Evolutionary conservation across 2,888 invertebrate genomes (phyloP), one percentile per base, ranked within the genome.

Genomic region (Gastrophysa polygoni): DNA sequence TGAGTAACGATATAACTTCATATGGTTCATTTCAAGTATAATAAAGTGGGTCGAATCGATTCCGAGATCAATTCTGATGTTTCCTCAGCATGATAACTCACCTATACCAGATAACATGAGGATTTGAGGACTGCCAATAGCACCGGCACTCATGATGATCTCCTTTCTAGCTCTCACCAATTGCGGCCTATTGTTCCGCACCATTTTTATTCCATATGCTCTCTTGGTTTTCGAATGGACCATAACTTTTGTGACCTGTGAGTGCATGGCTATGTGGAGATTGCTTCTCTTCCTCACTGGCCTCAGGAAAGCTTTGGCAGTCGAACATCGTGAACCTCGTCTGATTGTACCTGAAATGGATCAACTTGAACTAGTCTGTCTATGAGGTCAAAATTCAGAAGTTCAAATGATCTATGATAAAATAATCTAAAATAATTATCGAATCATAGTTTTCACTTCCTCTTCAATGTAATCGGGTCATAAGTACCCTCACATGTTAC

Each of bases 81-180:
- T 32, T 7, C 24, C 3, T 5, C 24, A 5, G 24, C 7, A 2
- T 16, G 20, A n/a, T 43, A 11, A 20, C 64, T 68, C 56, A 67
- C 66, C 68, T 18, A 96, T 87, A 0, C 97, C 97, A 57, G 94
- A 95, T 7, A 97, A 78, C 95, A 96, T 94, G 68, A 98, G 84
- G 17, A 98, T 77, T 73, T 97, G 95, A 0, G 97, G 96, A 2
- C 92, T 89, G 56, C 92, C 91, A 34, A 98, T 87, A 0, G 96
- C 89, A 0, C 97, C 97, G 0, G 95, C 92, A 1, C 93, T 91
- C 71, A 95, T 83, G 6, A 97, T 87, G 0, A 97, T 88, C 80
- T 95, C 95, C 56, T 91, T 86, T 63, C 89, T 87, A 0, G 93
- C 93, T 64, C 88, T 84, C 0, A 91, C 90, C 48, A 86, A 83